Evolutionary conservation across 2,797 vertebrate species (phyloP).

Genomic region (Mico argentatus): DNA sequence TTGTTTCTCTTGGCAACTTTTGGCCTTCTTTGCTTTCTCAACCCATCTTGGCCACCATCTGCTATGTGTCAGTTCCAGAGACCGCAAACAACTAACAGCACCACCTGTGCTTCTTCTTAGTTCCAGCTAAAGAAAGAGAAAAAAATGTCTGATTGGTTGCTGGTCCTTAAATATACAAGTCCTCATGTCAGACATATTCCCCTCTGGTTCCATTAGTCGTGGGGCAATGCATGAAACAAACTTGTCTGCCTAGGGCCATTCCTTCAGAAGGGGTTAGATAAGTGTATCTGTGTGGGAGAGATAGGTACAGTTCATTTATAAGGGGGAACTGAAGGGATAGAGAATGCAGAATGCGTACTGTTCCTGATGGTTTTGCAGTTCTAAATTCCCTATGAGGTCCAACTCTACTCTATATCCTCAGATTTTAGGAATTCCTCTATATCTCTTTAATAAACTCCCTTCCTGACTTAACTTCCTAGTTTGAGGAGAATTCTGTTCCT

Average conservation of each 20-base stretch:
- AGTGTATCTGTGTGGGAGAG: neutral
- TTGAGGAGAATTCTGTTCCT: neutral
- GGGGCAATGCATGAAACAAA: neutral
- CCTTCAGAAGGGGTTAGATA: neutral
- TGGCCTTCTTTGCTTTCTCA: neutral
- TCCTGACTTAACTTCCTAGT: neutral
- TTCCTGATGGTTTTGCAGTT: neutral
- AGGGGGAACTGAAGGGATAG: neutral
- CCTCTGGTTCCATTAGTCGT: neutral
- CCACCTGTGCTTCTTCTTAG: neutral
- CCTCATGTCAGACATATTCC: neutral
- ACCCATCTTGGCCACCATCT: neutral
- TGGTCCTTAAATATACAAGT: neutral
- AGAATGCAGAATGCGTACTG: neutral
- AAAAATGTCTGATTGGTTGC: neutral
- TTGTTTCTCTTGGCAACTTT: neutral
- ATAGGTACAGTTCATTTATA: neutral
- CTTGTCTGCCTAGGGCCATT: neutral
- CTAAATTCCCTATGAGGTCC: neutral
- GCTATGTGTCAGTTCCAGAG: neutral
- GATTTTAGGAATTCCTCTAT: neutral
- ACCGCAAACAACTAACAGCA: neutral
- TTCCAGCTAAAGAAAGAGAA: neutral
- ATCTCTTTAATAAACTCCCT: neutral
- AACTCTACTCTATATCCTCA: neutral